These are phyloP conservation scores for Porites lobata DNA, from an alignment of 92 coral and sea anemone species.

Conservation along the genomic window DNA sequence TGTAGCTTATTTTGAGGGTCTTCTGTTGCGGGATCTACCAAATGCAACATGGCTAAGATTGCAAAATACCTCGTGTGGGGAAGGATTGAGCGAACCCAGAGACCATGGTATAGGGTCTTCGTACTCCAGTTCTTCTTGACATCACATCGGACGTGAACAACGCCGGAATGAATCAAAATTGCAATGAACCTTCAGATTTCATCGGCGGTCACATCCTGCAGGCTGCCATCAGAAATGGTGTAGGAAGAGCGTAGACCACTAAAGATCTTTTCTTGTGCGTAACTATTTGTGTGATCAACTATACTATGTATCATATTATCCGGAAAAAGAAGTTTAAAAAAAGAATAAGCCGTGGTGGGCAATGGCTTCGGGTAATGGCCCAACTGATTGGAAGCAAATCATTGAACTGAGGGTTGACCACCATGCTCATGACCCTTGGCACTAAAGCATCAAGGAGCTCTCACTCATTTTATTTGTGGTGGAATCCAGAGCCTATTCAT, in stretches of 20 bases:
- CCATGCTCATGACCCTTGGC: too few relatives aligned
- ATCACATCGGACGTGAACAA: constrained; percentile 48
- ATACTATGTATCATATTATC: constrained; percentile 53
- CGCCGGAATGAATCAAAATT: constrained; percentile 68
- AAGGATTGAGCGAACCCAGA: not conserved
- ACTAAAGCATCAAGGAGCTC: too few relatives aligned
- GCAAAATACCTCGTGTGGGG: too few relatives aligned
- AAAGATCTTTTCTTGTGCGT: constrained; percentile 62
- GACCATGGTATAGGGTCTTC: too few relatives aligned
- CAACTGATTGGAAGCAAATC: too few relatives aligned
- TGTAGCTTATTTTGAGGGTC: too few relatives aligned
- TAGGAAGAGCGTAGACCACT: constrained; percentile 49
- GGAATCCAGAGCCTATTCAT: too few relatives aligned
- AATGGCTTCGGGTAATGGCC: too few relatives aligned
- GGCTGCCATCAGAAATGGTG: constrained; percentile 66
- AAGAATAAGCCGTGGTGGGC: constrained; percentile 55
- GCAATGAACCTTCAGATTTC: constrained; percentile 11
- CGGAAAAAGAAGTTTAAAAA: constrained; percentile 70
- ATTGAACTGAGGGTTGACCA: too few relatives aligned
- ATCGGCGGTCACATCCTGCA: constrained; percentile 64
- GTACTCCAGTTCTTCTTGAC: constrained; percentile 75
- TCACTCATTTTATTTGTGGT: too few relatives aligned
- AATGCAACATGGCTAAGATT: too few relatives aligned
- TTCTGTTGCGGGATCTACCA: too few relatives aligned
- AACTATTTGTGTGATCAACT: constrained; percentile 69